These are phyloP conservation scores for Heterotis niloticus DNA, from an alignment of 2,113 vertebrate species.

Conservation along the genomic window DNA sequence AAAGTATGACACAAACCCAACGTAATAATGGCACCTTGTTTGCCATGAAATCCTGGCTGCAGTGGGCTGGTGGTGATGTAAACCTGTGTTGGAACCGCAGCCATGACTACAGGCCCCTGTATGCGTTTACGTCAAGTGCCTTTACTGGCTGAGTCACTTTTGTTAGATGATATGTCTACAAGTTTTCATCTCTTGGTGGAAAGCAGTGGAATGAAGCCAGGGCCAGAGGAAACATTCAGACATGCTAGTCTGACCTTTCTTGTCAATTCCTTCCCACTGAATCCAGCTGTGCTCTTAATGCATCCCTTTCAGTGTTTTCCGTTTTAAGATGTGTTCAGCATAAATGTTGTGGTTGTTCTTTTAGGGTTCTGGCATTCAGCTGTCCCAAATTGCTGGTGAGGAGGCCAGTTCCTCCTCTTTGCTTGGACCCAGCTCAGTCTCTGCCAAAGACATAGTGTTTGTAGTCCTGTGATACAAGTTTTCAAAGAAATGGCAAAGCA, in stretches of 20 bases:
- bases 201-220: background rate
- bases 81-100: too few species aligned
- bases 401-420: background rate
- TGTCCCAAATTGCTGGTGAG: background rate
- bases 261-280: background rate
- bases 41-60: background rate
- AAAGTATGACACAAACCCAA: too few species aligned
- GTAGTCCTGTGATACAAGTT: background rate
- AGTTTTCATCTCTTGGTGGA: background rate
- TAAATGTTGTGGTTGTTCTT: slow-evolving; percentile 1
- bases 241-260: background rate
- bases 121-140: background rate
- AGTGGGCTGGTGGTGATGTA: background rate
- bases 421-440: slow-evolving; percentile 6
- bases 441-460: slow-evolving; percentile 3
- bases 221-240: background rate
- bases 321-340: slow-evolving; percentile 10
- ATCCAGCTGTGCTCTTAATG: background rate
- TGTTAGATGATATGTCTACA: background rate
- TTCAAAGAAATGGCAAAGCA: background rate
- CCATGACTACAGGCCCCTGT: background rate
- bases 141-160: background rate
- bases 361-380: background rate
- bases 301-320: background rate
- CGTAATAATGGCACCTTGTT: background rate